Conservation (phyloP, 2,113 vertebrate species). For the Cyphomyrus plagiostoma region DNA sequence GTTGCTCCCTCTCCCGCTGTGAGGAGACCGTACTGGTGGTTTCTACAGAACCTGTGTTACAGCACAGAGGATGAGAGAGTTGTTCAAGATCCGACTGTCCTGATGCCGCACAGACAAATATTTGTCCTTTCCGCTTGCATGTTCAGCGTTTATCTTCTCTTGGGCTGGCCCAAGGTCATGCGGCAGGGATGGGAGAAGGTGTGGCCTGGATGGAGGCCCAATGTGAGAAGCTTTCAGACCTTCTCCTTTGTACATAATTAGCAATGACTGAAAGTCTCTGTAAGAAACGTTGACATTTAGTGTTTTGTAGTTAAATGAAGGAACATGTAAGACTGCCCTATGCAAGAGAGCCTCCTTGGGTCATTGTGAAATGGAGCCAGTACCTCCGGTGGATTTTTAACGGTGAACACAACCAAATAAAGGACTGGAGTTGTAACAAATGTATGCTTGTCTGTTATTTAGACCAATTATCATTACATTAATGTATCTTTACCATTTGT, state of each 20-base stretch:
- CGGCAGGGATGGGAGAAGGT: not conserved
- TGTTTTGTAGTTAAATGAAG: not conserved
- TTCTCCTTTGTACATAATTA: conserved; percentile 4
- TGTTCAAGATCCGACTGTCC: not conserved
- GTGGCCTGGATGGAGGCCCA: not conserved
- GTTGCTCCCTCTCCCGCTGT: not conserved
- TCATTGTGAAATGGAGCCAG: not conserved
- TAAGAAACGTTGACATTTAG: not conserved
- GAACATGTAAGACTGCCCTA: not conserved
- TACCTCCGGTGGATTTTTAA: not conserved
- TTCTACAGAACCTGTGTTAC: not conserved
- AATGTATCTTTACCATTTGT: not conserved
- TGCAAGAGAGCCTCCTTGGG: not conserved
- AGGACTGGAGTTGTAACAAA: not conserved
- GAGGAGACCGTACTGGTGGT: not conserved
- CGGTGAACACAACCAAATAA: not conserved
- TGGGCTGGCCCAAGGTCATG: not conserved
- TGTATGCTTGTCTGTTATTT: not conserved
- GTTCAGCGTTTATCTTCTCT: not conserved
- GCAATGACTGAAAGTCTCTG: not conserved
- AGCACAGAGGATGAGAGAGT: not conserved
- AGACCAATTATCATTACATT: not conserved
- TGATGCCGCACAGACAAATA: not conserved
- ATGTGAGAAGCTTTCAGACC: not conserved
- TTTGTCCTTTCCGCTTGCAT: not conserved